Base-by-base conservation (phyloP, 2,113 vertebrate genomes). In the Eudorcas thomsonii region DNA sequence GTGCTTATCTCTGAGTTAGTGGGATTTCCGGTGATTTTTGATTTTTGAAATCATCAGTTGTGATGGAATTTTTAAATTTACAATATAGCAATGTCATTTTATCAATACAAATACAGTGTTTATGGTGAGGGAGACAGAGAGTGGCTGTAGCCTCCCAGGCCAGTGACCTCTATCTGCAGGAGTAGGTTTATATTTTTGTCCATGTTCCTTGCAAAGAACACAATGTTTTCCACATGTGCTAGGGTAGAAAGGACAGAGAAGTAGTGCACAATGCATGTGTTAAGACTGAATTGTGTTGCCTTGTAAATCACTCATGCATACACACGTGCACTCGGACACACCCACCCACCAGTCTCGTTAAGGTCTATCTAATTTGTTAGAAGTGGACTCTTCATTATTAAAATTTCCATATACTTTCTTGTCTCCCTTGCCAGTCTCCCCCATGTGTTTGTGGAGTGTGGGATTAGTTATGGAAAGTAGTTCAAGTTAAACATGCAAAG, bases 21-120 rank as follows among this genome's bases (percentile, higher is more conserved):
- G 25, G 23, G 36, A 82, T 89, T 95, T 93, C 28, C 26, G 28
- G 21, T 48, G 7, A 64, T 50, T 78, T 96, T 89, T 57, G 2
- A 55, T 90, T 83, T 97, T 95, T 83, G 39, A 86, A 95, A 59
- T 60, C 14, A 33, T 85, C 19, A 90, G 2, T 91, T 85, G 33
- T 71, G 50, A 39, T 57, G 48, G 33, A 81, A 28, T 74, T 26
- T 48, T 82, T 15, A 16, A 64, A 33, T 92, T 62, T 21, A 15
- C 9, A 19, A 21, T 67, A 26, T 81, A 54, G 64, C 28, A 64
- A 30, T 81, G 48, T 60, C 26, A 50, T 88, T 94, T 97, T 92
- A 26, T 77, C 23, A 43, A 43, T 26, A 55, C 3, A 45, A 90
- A 83, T 80, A 11, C 7, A 54, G 1, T 80, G 14, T n/a, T 60